phyloP scores from a whole-genome alignment of 1,140 invertebrate species.

The Nymphalis io region DNA sequence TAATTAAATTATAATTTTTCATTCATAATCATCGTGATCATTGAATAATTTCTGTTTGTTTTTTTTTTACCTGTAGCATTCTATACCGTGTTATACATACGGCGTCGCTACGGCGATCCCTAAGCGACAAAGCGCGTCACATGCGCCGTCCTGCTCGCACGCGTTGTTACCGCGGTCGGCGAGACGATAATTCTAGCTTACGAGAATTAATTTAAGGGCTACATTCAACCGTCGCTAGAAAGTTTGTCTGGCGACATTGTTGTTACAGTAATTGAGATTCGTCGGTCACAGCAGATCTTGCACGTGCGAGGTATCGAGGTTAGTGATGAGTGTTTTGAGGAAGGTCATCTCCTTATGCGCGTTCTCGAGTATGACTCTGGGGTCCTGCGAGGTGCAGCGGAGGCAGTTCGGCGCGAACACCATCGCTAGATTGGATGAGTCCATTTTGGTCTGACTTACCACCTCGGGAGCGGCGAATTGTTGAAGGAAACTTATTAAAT shows the following conservation, averaged over 20 bases:
- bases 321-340: conserved; percentile 95
- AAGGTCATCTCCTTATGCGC: conserved; percentile 99
- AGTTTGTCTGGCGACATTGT: conserved; percentile 47
- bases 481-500: conserved; percentile 95
- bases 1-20: too few species aligned
- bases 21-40: too few species aligned
- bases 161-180: too few species aligned
- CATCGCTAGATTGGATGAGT: conserved; percentile 98
- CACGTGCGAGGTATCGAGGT: conserved; percentile 93
- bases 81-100: too few species aligned
- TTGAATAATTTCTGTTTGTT: too few species aligned
- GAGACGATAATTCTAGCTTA: neutral
- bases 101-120: too few species aligned
- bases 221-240: conserved; percentile 27
- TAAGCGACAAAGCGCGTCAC: too few species aligned
- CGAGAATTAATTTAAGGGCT: conserved; percentile 17
- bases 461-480: conserved; percentile 96
- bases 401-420: conserved; percentile 99
- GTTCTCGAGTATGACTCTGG: conserved; percentile 96
- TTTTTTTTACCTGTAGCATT: too few species aligned
- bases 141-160: too few species aligned
- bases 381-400: conserved; percentile 96
- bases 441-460: conserved; percentile 97
- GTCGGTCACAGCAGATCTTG: conserved; percentile 84
- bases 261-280: conserved; percentile 72